phyloP scores from a whole-genome alignment of 2,797 vertebrate genomes.

The Liparis tanakae region DNA sequence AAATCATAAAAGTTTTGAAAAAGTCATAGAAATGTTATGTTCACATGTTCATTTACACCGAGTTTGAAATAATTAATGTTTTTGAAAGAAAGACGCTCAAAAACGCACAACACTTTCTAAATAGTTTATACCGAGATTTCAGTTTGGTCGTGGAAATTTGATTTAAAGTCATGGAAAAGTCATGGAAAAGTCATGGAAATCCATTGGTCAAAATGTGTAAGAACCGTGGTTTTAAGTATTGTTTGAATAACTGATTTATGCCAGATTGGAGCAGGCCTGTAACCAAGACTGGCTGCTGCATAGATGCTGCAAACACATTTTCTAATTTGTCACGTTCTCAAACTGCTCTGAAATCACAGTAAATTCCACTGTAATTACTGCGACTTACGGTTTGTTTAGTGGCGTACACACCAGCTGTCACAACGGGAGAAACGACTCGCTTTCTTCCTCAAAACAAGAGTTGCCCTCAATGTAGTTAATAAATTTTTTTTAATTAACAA shows the following conservation, averaged over 20 bases:
- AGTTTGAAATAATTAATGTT: no score
- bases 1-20: no score
- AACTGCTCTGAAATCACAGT: constrained; percentile 17
- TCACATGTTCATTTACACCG: no score
- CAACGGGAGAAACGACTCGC: neutral
- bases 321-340: constrained; percentile 10
- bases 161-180: no score
- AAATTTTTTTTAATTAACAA: neutral
- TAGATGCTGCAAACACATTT: constrained; percentile 7
- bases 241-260: constrained; percentile 3
- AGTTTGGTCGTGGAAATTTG: no score
- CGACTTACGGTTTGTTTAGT: constrained; percentile 8
- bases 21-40: no score
- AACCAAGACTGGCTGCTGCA: neutral
- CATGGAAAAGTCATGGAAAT: no score
- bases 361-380: constrained; percentile 19
- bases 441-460: constrained; percentile 6
- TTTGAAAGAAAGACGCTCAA: no score
- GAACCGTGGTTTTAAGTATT: no score
- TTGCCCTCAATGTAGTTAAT: neutral
- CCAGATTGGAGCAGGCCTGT: constrained; percentile 17
- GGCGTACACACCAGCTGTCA: constrained; percentile 9
- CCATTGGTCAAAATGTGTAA: no score
- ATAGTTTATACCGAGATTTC: no score
- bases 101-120: no score